Percentiles rank a stretch among this genome's conserved stretches.
phyloP scores from a whole-genome alignment of 2,888 invertebrate species.

The Agapetus fuscipes region DNA sequence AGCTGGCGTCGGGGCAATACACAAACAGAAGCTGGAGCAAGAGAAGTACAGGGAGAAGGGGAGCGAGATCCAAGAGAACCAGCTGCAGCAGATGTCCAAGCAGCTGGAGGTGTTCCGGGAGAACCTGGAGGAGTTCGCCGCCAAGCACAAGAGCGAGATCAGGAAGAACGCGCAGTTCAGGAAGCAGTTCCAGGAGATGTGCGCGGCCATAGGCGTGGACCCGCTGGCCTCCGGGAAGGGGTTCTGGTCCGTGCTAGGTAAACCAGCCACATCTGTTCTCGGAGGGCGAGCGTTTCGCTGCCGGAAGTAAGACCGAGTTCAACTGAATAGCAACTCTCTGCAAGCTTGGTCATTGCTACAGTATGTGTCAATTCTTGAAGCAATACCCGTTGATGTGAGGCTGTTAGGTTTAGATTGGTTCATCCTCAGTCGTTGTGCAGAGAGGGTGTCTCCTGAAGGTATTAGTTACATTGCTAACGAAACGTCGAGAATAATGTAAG shows the following conservation, averaged over 20 bases:
- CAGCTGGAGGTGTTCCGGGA: constrained; percentile 88
- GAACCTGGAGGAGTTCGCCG: constrained; percentile 91
- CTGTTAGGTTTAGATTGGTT: too few species aligned
- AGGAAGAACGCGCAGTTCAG: constrained; percentile 91
- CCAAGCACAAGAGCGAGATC: constrained; percentile 91
- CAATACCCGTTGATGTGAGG: too few species aligned
- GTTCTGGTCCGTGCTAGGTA: constrained; percentile 91
- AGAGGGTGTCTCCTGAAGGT: too few species aligned
- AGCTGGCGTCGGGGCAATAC: constrained; percentile 80
- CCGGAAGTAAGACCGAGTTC: too few species aligned
- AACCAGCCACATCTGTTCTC: too few species aligned
- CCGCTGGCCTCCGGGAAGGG: constrained; percentile 93
- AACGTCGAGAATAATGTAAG: too few species aligned
- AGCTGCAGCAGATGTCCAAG: constrained; percentile 86
- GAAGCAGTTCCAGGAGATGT: constrained; percentile 97
- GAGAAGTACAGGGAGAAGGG: constrained; percentile 90
- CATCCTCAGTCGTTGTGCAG: too few species aligned
- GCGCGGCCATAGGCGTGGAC: constrained; percentile 97
- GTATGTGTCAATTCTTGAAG: too few species aligned
- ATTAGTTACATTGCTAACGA: too few species aligned
- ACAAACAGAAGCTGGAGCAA: constrained; percentile 76
- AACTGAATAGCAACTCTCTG: too few species aligned
- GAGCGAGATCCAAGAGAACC: constrained; percentile 82
- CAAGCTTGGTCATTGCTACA: too few species aligned
- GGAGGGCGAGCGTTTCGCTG: too few species aligned